phyloP scores from a whole-genome alignment of 1,140 invertebrate species.

The Halesus radiatus region DNA sequence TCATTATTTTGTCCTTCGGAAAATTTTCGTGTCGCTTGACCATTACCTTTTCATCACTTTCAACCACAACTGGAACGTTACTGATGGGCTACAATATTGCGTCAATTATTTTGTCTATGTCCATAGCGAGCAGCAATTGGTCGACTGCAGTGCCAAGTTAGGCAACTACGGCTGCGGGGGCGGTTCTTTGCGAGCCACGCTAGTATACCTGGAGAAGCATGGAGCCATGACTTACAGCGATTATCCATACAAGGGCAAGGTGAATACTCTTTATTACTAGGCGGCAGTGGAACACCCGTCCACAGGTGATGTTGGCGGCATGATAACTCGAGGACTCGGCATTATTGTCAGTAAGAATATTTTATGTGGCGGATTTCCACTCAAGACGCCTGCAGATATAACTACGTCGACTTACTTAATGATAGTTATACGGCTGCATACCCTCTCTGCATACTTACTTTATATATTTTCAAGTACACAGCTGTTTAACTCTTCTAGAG shows the following conservation, averaged over 20 bases:
- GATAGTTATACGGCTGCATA: no score
- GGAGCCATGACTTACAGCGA: conserved; percentile 75
- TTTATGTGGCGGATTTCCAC: no score
- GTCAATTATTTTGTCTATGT: not conserved
- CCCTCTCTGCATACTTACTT: no score
- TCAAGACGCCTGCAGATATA: no score
- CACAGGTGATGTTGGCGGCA: not conserved
- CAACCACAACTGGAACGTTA: not conserved
- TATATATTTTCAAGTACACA: no score
- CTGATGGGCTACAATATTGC: not conserved
- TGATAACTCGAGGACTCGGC: no score
- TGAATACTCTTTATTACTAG: conserved; percentile 60
- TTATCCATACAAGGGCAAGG: conserved; percentile 79
- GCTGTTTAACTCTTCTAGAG: no score
- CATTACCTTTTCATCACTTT: not conserved
- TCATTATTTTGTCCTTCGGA: not conserved
- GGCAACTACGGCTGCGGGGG: conserved; percentile 82
- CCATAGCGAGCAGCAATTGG: conserved; percentile 79
- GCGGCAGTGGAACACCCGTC: not conserved
- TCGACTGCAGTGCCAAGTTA: conserved; percentile 78
- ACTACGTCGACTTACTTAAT: no score
- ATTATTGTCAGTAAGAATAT: no score
- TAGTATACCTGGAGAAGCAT: conserved; percentile 76
- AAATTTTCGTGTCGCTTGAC: not conserved
- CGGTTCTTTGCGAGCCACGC: conserved; percentile 79